Conservation (phyloP, 2,888 invertebrate species). For the Octonoba sinensis region DNA sequence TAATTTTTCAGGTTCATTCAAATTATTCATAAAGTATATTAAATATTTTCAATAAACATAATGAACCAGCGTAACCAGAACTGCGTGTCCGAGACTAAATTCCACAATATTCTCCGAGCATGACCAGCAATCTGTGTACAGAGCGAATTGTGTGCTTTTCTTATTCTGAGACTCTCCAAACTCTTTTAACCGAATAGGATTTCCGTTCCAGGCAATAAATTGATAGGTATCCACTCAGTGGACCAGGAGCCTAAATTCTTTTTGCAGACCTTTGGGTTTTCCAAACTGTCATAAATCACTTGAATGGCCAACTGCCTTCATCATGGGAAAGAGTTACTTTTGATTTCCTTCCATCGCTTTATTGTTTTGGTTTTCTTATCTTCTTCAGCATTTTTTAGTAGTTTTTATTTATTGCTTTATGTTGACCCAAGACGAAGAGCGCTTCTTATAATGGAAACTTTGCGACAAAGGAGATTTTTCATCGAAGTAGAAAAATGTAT, state of each 20-base stretch:
- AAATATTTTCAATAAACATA: no score
- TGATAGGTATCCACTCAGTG: conserved; percentile 36
- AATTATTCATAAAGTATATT: no score
- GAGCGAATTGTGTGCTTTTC: no score
- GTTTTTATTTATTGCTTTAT: conserved; percentile 13
- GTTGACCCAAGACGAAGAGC: conserved; percentile 1
- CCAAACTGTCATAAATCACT: conserved; percentile 49
- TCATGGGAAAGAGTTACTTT: conserved; percentile 37
- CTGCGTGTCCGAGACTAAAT: no score
- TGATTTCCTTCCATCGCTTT: conserved; percentile 23
- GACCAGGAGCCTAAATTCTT: conserved; percentile 15
- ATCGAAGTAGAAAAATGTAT: no score
- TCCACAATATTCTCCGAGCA: no score
- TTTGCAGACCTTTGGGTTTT: conserved; percentile 22
- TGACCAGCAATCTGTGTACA: no score
- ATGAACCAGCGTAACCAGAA: no score
- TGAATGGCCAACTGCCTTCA: conserved; percentile 41
- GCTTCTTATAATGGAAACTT: conserved; percentile 21
- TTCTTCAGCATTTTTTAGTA: background rate
- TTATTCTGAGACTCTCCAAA: conserved; percentile 9
- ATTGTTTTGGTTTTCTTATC: conserved; percentile 20
- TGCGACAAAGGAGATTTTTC: background rate
- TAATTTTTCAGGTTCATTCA: no score
- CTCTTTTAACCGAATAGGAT: conserved; percentile 36
- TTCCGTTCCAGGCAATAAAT: conserved; percentile 45